Evolutionary conservation across 2,888 invertebrate genomes (phyloP), one percentile per base, ranked within the genome.

Genomic region (Epinotia demarniana): DNA sequence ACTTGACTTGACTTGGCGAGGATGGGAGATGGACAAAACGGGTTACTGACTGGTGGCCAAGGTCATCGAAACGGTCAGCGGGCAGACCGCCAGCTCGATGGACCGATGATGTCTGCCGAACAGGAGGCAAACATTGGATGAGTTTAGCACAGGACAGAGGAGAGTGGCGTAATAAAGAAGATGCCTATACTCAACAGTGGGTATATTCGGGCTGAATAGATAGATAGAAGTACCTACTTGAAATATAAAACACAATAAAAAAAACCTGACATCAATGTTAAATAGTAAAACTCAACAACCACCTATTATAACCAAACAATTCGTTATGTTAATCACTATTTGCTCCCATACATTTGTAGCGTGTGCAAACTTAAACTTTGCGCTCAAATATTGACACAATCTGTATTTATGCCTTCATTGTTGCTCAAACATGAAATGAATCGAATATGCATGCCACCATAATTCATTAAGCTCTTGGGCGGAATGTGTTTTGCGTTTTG

Each of bases 331-430:
- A 74, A 69, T 63, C 63, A 74, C 43, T 74, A 69, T 74, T 74
- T 57, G 63, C 63, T 57, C 39, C 33, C 57, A 68, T 62, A 63
- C 72, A 73, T 61, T 68, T 39, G 43, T 18, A 62, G 46, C 23
- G 57, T n/a, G 55, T 49, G 74, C 63, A 74, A 74, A 74, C 69
- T 74, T 74, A 19, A 69, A 74, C 74, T 69, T 46, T 63, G 69
- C 57, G 49, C 74, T 69, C 74, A 74, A 74, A 74, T 74, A 63
- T 58, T 63, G 57, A 19, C 23, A 69, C 55, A 73, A 39, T 53
- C 67, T n/a, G 69, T 63, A 74, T 69, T 63, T 74, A 69, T 74
- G 69, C 69, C 73, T 73, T 69, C 46, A 73, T 73, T 73, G 68
- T 55, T 68, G 62, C 68, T 69, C 57, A 62, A 57, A 43, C 61